A percentile compares a stretch with the other conserved stretches of the same genome.
Conservation (phyloP, 2,797 vertebrate genomes). For the Urocyon cinereoargenteus region DNA sequence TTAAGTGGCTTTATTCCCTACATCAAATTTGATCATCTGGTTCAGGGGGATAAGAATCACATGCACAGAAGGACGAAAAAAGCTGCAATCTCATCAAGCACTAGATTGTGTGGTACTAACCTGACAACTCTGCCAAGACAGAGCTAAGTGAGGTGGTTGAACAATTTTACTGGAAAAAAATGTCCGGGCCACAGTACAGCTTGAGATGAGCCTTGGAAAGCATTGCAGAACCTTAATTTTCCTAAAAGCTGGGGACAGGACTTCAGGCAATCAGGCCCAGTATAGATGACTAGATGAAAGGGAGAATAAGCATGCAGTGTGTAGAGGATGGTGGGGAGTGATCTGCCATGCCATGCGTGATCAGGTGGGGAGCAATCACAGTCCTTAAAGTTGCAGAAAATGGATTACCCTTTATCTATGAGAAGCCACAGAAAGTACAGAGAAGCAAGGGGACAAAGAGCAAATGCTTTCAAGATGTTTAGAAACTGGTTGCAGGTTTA, state of each 20-base stretch:
- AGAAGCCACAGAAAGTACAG: not conserved
- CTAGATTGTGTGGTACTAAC: not conserved
- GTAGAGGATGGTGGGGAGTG: not conserved
- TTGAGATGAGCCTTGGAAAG: not conserved
- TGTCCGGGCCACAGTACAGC: not conserved
- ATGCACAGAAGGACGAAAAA: not conserved
- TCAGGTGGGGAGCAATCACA: not conserved
- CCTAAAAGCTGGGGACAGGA: not conserved
- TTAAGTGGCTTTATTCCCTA: not conserved
- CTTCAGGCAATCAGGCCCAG: not conserved
- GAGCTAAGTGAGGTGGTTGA: not conserved
- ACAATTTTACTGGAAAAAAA: not conserved
- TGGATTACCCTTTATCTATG: not conserved
- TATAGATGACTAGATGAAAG: not conserved
- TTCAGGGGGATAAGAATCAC: not conserved
- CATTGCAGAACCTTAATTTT: not conserved
- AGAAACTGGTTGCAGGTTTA: not conserved
- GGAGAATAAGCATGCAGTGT: not conserved
- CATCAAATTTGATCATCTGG: constrained; percentile 31
- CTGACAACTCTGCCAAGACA: not conserved
- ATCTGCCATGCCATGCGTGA: not conserved
- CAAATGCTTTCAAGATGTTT: constrained; percentile 28
- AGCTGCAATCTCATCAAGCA: not conserved
- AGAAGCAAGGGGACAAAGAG: constrained; percentile 27
- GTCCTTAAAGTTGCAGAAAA: not conserved